Evolutionary conservation across 2,113 vertebrate genomes (phyloP).

Genomic region (zebrafish (Danio rerio)): DNA sequence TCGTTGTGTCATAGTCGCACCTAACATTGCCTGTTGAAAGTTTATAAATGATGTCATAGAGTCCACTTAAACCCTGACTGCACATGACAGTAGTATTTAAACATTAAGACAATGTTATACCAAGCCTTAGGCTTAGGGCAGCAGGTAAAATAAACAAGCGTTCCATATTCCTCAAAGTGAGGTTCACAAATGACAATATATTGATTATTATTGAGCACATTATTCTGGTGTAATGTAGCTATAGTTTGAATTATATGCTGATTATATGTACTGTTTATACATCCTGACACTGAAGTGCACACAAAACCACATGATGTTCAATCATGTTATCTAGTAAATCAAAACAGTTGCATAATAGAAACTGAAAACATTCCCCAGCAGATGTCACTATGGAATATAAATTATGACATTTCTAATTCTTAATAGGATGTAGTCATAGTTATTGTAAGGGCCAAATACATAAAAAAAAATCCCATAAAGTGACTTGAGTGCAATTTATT

Average conservation of each 20-base stretch:
- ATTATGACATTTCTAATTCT: background rate
- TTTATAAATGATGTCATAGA: slow-evolving; percentile 53
- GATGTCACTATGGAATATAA: slow-evolving; percentile 12
- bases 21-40: slow-evolving; percentile 46
- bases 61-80: slow-evolving; percentile 46
- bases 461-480: background rate
- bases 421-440: background rate
- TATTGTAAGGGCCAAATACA: background rate
- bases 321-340: background rate
- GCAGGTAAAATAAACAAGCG: slow-evolving; percentile 57
- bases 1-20: slow-evolving; percentile 49
- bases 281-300: slow-evolving; percentile 9
- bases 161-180: background rate
- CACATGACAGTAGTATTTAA: slow-evolving; percentile 53
- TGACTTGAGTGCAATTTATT: background rate
- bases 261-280: slow-evolving; percentile 8
- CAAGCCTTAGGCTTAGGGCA: slow-evolving; percentile 47
- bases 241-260: slow-evolving; percentile 1
- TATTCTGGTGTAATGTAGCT: slow-evolving; percentile 8
- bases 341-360: slow-evolving; percentile 14
- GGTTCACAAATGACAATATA: background rate
- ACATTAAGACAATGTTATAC: slow-evolving; percentile 31
- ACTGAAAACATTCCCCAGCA: slow-evolving; percentile 21
- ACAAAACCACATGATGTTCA: slow-evolving; percentile 8
- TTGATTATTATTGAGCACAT: background rate